Evolutionary conservation across 64 coral and sea anemone species (phyloP), one percentile per base, ranked within the genome.

Genomic region (Pocillopora verrucosa): DNA sequence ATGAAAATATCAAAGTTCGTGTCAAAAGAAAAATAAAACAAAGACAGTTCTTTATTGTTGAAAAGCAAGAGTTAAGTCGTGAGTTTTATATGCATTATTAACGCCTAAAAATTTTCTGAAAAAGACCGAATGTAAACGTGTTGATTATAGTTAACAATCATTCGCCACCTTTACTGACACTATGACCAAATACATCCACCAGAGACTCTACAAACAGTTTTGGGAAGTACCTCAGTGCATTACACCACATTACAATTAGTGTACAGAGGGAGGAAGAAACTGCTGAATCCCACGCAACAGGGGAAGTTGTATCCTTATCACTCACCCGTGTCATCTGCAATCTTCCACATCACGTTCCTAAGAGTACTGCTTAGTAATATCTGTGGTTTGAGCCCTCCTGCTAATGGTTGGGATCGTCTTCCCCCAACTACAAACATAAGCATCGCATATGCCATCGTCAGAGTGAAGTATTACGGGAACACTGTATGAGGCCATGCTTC

Each of bases 381-480:
- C 14, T 89, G 76, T 25, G 60, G 60, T n/a, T 58, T 89, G 30
- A 11, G 13, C 12, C 10, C 59, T 4, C 88, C 88, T 13, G 30
- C 61, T 2, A 65, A 22, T 37, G 88, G 88, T 22, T 89, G 88
- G 88, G 88, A 89, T 41, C n/a, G 13, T 13, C 88, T 89, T 36
- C 88, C 88, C 9, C n/a, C 56, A 12, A 0, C 82, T 4, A 59
- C 82, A 56, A 82, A 92, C 82, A 86, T 25, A 45, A 86, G 36
- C 4, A 83, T 16, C 1, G 89, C 83, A 57, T 79, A 51, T 17
- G 81, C 75, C 34, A 62, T 91, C 14, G 89, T 61, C 26, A 67
- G 89, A 13, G 58, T 91, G 38, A 91, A 91, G 34, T 91, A 76
- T 59, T 91, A 91, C 61, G 19, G 89, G 16, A 91, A 91, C 26